These are phyloP conservation scores for Panurus biarmicus DNA, from an alignment of 2,113 vertebrate genomes.

Conservation along the genomic window DNA sequence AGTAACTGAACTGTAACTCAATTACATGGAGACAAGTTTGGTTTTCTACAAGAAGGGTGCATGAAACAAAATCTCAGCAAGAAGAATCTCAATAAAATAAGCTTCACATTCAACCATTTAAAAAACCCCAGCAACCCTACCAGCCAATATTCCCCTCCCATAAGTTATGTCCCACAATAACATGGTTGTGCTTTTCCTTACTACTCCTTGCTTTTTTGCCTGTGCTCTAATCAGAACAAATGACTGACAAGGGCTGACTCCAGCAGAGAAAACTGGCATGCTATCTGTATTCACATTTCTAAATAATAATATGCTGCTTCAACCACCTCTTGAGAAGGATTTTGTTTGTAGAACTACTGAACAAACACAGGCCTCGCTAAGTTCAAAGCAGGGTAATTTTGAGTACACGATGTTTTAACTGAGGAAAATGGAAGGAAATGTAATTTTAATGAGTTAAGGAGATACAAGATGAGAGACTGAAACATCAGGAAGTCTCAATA, in stretches of 20 bases:
- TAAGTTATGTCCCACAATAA: background rate
- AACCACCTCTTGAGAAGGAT: background rate
- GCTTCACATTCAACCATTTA: background rate
- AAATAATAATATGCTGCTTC: background rate
- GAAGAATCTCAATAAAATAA: background rate
- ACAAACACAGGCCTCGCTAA: background rate
- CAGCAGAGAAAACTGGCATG: background rate
- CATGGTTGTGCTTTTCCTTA: background rate
- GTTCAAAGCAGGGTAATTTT: background rate
- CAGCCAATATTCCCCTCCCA: background rate
- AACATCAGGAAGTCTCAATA: background rate
- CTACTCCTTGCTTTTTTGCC: background rate
- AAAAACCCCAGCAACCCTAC: background rate
- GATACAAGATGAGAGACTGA: background rate
- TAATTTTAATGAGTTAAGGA: background rate
- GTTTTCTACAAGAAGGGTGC: background rate
- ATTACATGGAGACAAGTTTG: background rate
- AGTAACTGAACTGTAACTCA: background rate
- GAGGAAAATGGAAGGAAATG: background rate
- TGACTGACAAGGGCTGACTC: background rate
- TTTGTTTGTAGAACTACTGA: background rate
- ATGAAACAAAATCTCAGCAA: background rate
- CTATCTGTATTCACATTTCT: background rate
- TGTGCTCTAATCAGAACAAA: background rate
- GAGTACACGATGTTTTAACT: background rate